Conservation (phyloP, 2,888 invertebrate genomes). For the Aspidiotus rigidus region DNA sequence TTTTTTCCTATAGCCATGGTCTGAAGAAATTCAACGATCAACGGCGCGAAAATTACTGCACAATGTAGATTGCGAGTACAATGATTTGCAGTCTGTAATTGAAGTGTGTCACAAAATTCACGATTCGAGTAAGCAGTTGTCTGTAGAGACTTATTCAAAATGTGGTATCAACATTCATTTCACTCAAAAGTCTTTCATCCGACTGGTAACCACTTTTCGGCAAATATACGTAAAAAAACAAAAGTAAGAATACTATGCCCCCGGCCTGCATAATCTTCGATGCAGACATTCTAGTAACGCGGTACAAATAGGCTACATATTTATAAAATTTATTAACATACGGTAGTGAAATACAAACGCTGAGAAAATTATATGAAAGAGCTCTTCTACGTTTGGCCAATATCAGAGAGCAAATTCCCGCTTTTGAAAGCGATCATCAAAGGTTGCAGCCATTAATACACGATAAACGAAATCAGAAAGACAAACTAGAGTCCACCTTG, state of each 20-base stretch:
- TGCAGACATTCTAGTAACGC: background rate
- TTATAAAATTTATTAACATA: background rate
- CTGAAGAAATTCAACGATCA: slow-evolving; percentile 44
- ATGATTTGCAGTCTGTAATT: slow-evolving; percentile 45
- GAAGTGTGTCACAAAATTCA: slow-evolving; percentile 86
- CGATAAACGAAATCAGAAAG: slow-evolving; percentile 20
- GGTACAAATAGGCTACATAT: background rate
- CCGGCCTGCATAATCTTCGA: background rate
- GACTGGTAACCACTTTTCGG: slow-evolving; percentile 84
- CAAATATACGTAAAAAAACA: slow-evolving; percentile 64
- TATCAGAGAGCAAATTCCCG: slow-evolving; percentile 23
- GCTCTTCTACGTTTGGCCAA: slow-evolving; percentile 9
- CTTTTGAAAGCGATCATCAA: slow-evolving; percentile 14
- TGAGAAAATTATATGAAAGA: background rate
- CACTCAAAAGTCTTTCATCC: slow-evolving; percentile 86
- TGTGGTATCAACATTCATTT: slow-evolving; percentile 76
- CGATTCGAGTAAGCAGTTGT: slow-evolving; percentile 65
- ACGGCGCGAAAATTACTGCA: slow-evolving; percentile 14
- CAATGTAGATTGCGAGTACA: slow-evolving; percentile 4
- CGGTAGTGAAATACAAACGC: background rate
- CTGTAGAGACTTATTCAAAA: slow-evolving; percentile 54
- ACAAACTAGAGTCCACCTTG: slow-evolving; percentile 8
- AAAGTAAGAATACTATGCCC: slow-evolving; percentile 45
- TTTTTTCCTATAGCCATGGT: slow-evolving; percentile 62
- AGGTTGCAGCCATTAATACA: slow-evolving; percentile 21